These are phyloP conservation scores for Trachurus trachurus DNA, from an alignment of 2,797 vertebrate species.

Conservation along the genomic window DNA sequence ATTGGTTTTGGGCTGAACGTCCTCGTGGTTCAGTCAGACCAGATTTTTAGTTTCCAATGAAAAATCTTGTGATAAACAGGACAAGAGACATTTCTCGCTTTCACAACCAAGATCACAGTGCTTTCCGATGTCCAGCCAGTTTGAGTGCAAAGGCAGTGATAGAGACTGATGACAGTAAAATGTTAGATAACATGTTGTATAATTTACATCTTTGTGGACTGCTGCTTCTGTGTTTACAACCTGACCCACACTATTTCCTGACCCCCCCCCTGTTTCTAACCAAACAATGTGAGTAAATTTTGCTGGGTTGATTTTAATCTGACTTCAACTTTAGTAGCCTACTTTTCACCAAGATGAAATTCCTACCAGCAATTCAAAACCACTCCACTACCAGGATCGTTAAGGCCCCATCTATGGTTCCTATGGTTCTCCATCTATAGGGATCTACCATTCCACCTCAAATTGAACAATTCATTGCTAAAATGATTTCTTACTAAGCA, in stretches of 20 bases:
- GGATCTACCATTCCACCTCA: background rate
- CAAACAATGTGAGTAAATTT: background rate
- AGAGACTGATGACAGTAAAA: background rate
- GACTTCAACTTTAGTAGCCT: background rate
- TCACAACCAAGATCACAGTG: background rate
- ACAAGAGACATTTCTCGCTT: background rate
- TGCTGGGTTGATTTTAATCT: background rate
- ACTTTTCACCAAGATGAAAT: background rate
- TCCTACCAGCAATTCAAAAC: background rate
- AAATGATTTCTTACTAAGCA: background rate
- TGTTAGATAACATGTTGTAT: background rate
- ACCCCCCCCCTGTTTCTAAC: background rate
- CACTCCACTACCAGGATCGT: background rate
- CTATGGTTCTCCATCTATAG: background rate
- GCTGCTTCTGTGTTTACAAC: background rate
- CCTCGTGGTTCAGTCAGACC: background rate
- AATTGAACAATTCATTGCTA: background rate
- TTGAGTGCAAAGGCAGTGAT: background rate
- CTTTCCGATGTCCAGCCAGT: background rate
- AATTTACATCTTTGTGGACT: background rate
- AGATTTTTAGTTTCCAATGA: background rate
- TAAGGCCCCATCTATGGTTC: background rate
- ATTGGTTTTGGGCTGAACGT: background rate
- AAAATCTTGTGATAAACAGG: background rate
- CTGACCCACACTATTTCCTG: constrained; percentile 7